Percentiles rank a stretch among this genome's conserved stretches.
Conservation (phyloP, 2,113 vertebrate genomes). For the Hoplias malabaricus region DNA sequence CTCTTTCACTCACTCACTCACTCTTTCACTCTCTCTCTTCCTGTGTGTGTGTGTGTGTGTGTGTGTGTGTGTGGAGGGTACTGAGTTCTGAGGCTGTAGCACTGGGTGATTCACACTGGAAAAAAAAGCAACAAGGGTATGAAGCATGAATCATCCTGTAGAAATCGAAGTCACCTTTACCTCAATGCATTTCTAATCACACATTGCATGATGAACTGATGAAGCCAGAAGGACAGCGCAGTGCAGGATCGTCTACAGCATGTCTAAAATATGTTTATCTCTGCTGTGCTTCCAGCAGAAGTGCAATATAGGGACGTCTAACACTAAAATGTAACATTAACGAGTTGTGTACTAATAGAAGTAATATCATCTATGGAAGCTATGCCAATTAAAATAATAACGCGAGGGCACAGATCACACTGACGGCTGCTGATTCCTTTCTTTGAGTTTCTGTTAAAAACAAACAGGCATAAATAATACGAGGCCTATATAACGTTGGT, state of each 20-base stretch:
- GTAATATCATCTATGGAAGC: no score
- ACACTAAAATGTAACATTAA: neutral
- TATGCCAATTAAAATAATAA: no score
- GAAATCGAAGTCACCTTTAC: constrained; percentile 37
- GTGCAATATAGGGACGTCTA: neutral
- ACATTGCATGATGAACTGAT: constrained; percentile 17
- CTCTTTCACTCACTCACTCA: neutral
- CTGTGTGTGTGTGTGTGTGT: no score
- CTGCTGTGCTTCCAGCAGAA: neutral
- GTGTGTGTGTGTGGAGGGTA: no score
- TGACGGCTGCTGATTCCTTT: neutral
- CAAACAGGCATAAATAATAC: no score
- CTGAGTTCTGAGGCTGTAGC: constrained; percentile 23
- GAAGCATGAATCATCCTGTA: constrained; percentile 40
- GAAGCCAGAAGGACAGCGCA: neutral
- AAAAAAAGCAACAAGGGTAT: constrained; percentile 54
- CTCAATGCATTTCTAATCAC: constrained; percentile 20
- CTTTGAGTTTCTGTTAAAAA: neutral
- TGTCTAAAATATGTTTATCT: neutral
- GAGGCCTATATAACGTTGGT: no score
- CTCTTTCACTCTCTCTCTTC: neutral
- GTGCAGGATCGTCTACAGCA: neutral
- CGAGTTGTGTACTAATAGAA: neutral
- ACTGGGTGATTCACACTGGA: constrained; percentile 38
- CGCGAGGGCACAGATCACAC: no score